Percentiles rank a stretch among this genome's conserved stretches.
These are phyloP conservation scores for Trematomus loennbergii DNA, from an alignment of 2,113 vertebrate genomes.

Conservation along the genomic window DNA sequence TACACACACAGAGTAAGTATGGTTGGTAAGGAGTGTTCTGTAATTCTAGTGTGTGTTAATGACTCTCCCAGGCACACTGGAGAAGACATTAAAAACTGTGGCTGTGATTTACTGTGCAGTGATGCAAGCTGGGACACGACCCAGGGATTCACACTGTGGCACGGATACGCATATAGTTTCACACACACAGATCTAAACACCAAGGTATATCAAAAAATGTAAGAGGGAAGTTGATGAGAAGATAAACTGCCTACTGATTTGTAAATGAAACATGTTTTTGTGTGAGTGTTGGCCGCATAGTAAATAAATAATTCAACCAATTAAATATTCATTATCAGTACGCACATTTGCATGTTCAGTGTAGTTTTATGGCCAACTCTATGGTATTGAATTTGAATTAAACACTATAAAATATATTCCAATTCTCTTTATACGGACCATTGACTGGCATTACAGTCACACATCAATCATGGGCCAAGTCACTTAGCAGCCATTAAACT, in stretches of 20 bases:
- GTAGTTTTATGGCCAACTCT: slow-evolving; percentile 48
- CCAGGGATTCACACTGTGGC: slow-evolving; percentile 65
- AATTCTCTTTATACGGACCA: slow-evolving; percentile 59
- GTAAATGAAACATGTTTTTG: slow-evolving; percentile 41
- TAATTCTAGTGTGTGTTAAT: slow-evolving; percentile 81
- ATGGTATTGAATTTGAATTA: slow-evolving; percentile 50
- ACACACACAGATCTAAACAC: slow-evolving; percentile 23
- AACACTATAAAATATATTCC: slow-evolving; percentile 51
- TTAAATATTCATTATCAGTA: slow-evolving; percentile 46
- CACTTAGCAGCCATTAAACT: slow-evolving; percentile 76
- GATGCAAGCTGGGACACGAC: slow-evolving; percentile 79
- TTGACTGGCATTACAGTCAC: slow-evolving; percentile 68
- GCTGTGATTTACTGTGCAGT: slow-evolving; percentile 79
- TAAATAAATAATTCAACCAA: slow-evolving; percentile 52
- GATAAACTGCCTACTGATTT: slow-evolving; percentile 15
- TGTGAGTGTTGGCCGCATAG: slow-evolving; percentile 1
- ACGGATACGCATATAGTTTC: slow-evolving; percentile 15
- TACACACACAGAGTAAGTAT: slow-evolving; percentile 51
- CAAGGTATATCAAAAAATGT: no score
- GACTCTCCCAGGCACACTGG: slow-evolving; percentile 80
- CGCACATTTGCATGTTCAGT: slow-evolving; percentile 34
- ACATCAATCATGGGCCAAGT: slow-evolving; percentile 71
- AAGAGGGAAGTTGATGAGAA: slow-evolving; percentile 13
- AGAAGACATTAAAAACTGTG: slow-evolving; percentile 77
- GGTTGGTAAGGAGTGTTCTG: slow-evolving; percentile 72